Evolutionary conservation across 1,140 invertebrate species (phyloP), one percentile per base, ranked within the genome.

Genomic region (Drosophila nasuta): DNA sequence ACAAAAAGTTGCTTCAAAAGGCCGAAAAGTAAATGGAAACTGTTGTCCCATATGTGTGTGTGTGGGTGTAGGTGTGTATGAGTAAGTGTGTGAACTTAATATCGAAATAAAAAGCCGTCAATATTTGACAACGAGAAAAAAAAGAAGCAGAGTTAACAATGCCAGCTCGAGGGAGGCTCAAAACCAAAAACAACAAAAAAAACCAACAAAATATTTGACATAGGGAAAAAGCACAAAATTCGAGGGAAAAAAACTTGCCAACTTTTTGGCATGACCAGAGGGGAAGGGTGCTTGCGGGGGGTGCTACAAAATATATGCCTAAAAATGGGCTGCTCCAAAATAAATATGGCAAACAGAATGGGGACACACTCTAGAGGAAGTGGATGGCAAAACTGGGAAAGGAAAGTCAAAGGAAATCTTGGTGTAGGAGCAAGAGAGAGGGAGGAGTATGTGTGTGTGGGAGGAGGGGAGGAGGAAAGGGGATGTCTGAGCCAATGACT

Each of bases 261-360:
- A 82, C 72, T 82, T 81, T 67, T 77, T 67, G 49, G 58, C 48
- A 79, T 15, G 8, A n/a, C 10, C 1, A 0, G 30, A 10, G n/a
- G 25, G n/a, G 11, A 5, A 5, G 25, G 3, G 13, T 8, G 7
- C 20, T 3, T 3, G 20, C n/a, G 8, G 2, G 2, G 2, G 1
- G 10, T 35, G 20, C 59, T 54, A 11, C 49, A 49, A 64, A 75
- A 78, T 59, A 46, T 79, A 77, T 79, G 82, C 76, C 82, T 87
- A 88, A 86, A 88, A 86, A 79, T 77, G 69, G 49, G 66, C 60
- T 65, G 49, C 45, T 43, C 56, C 15, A 75, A 81, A 86, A 82
- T 86, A 86, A 87, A 87, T 82, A 82, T 86, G 79, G 75, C 79
- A 82, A 82, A 82, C 77, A 71, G 75, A 78, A 75, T 79, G 82